Base-by-base conservation (phyloP, 1,140 invertebrate species). In the Cylas formicarius region DNA sequence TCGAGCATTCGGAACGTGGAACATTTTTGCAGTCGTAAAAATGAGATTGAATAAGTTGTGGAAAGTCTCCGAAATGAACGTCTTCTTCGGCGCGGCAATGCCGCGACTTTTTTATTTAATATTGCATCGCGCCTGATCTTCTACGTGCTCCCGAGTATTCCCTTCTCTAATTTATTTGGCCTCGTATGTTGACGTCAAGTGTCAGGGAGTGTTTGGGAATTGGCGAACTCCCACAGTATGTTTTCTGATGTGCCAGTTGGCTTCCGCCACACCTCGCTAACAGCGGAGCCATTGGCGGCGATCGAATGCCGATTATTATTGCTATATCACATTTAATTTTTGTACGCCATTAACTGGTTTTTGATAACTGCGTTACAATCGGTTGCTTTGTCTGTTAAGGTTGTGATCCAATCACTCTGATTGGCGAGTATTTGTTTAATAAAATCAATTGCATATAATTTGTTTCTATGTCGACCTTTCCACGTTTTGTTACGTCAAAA, bases 81-180 rank as follows among this genome's bases (percentile, higher is more conserved):
- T 27, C 35, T 32, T n/a, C 23, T 9, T 7, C 34, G n/a, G 37
- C 32, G 22, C 11, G 16, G 21, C 26, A 46, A 31, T 10, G 26
- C 27, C 35, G 35, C 34, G 44, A 41, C 39, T 45, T 45, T 48
- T 48, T 53, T 56, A 57, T 57, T 54, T 57, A 54, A 54, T 47
- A 43, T 57, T 53, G 27, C 36, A 47, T 31, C 39, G 40, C 50
- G 36, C 44, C 44, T 41, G 41, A 48, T 48, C 31, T 26, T 28
- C 35, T 39, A 35, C 41, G 42, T 45, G 41, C 36, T 36, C 26
- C 39, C 20, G 36, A 40, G 46, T 57, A 61, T 61, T 61, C 56
- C 58, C 58, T 46, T 28, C 49, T 58, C 56, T 58, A 58, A 61
- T 61, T 61, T 61, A 58, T 53, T 49, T 48, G 48, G 52, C 52